Evolutionary conservation across 2,888 invertebrate species (phyloP), one percentile per base, ranked within the genome.

Genomic region (Chaetogeoica ovagalla): DNA sequence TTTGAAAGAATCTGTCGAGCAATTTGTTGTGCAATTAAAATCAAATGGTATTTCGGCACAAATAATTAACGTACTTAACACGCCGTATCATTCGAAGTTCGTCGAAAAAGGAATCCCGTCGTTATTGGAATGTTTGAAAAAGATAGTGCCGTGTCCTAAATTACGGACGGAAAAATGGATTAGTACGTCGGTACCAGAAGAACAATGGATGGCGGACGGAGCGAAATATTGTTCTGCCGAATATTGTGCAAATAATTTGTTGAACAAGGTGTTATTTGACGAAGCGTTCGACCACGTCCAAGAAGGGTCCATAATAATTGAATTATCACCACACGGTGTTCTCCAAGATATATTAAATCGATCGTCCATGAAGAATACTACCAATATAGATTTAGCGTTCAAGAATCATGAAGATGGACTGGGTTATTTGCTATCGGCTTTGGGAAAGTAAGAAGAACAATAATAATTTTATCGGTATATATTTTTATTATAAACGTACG

Each of bases 81-180:
- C 95, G 83, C 94, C 97, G 0, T 97, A 96, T 85, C 96, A 97
- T 85, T 95, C 95, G 82, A 90, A 90, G 77, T 94, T 94, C 84
- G 94, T 97, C 84, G 88, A 90, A 5, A 89, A 90, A 62, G 91
- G 92, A 83, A 93, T 92, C 30, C 91, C 92, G 0, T 89, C 88
- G 62, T 88, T 95, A 62, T 85, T 91, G 2, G 88, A 90, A 74
- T 90, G 91, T 83, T 85, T 94, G 77, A 89, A 88, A 19, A 83
- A 88, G 87, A 86, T 88, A 1, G 92, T 93, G 68, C 89, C 90
- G 0, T 84, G 88, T 0, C 91, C 93, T 0, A 92, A 91, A 84
- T 86, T 87, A 1, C 89, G 96, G 30, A 91, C 93, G 0, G 85
- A 88, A 0, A 91, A 91, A 82, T 97, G 97, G 97, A 86, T 97